Percentiles rank a stretch among this genome's conserved stretches.
phyloP scores from a whole-genome alignment of 2,113 vertebrate genomes.

The Malurus alboscapulatus region DNA sequence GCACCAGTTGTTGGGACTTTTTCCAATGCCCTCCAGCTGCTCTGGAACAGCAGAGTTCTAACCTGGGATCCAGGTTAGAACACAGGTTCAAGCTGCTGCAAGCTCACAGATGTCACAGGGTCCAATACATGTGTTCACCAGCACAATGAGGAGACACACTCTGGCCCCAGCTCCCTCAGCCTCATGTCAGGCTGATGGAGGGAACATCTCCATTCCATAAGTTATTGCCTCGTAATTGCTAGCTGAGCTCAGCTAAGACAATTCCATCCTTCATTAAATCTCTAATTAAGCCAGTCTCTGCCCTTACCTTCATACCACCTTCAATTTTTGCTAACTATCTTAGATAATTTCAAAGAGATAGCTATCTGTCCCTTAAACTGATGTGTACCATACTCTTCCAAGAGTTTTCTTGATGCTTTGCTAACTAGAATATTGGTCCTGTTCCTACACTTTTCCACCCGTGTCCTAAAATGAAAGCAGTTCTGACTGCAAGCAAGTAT shows the following conservation, averaged over 20 bases:
- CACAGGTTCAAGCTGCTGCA: constrained; percentile 6
- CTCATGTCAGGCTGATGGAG: not conserved
- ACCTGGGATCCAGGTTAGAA: not conserved
- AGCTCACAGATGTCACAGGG: not conserved
- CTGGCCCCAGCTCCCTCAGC: not conserved
- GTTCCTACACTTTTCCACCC: not conserved
- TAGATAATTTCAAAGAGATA: not conserved
- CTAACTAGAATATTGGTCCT: not conserved
- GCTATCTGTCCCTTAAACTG: not conserved
- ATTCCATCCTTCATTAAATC: not conserved
- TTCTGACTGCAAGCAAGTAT: not conserved
- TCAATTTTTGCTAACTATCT: not conserved
- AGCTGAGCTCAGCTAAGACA: not conserved
- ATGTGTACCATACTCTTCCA: not conserved
- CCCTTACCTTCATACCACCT: not conserved
- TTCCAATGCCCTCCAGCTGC: not conserved
- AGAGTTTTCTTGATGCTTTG: not conserved
- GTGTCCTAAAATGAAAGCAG: not conserved
- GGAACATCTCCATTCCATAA: not conserved
- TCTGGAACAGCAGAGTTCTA: too few species aligned
- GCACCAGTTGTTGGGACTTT: not conserved
- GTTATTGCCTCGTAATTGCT: not conserved
- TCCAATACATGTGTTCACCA: not conserved
- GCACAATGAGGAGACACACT: rapidly evolving
- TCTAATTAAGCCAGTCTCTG: not conserved